phyloP scores from a whole-genome alignment of 2,113 vertebrate species.

The Penelope pileata region DNA sequence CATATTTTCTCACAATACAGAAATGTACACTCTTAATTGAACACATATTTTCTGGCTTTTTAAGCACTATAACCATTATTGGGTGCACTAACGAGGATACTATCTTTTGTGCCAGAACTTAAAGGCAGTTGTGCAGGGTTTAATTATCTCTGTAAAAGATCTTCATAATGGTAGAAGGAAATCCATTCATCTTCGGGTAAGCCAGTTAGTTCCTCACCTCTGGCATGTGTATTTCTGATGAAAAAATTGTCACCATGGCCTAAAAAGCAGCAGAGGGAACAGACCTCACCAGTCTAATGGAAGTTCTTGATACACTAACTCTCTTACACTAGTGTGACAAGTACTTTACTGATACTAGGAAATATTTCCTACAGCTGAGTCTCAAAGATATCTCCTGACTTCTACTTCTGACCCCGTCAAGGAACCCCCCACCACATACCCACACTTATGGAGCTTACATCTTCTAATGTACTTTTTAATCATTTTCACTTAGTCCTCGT shows the following conservation, averaged over 20 bases:
- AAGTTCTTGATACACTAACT: not conserved
- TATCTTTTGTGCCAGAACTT: not conserved
- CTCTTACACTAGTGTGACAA: not conserved
- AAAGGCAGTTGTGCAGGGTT: not conserved
- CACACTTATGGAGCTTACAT: not conserved
- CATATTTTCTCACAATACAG: conserved; percentile 7
- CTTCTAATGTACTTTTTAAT: not conserved
- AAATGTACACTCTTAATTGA: not conserved
- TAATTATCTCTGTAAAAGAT: not conserved
- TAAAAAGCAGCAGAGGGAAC: not conserved
- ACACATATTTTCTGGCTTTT: not conserved
- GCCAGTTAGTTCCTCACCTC: not conserved
- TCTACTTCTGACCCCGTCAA: not conserved
- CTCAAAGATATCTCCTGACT: not conserved
- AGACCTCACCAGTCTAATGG: not conserved
- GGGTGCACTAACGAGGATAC: not conserved
- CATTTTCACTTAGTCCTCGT: not conserved
- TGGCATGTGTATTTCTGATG: not conserved
- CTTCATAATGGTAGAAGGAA: not conserved
- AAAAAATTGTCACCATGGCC: not conserved
- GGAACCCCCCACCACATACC: not conserved
- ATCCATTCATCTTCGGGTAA: not conserved
- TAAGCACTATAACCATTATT: not conserved
- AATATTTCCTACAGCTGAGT: not conserved
- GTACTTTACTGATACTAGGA: not conserved